Conservation (phyloP, 1,140 invertebrate genomes). For the Cataglyphis hispanica region DNA sequence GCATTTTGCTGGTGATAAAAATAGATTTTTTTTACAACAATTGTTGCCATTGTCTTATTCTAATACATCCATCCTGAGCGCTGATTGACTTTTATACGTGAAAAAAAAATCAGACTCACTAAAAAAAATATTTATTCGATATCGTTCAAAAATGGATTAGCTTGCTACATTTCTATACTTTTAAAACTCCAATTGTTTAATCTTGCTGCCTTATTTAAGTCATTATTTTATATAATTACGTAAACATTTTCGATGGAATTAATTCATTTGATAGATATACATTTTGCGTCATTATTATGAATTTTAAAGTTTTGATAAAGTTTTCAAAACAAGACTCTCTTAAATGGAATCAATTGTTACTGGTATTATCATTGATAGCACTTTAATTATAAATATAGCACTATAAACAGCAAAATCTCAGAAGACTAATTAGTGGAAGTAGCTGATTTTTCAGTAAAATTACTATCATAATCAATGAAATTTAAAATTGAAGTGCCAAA, state of each 20-base stretch:
- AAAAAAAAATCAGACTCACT: background rate
- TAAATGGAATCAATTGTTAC: too few species aligned
- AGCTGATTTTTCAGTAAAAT: too few species aligned
- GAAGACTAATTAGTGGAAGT: too few species aligned
- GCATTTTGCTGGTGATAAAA: background rate
- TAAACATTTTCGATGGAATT: background rate
- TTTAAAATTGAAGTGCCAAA: too few species aligned
- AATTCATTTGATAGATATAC: background rate
- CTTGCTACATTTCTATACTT: background rate
- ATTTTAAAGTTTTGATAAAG: slow-evolving; percentile 6
- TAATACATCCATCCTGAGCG: background rate
- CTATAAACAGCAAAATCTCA: too few species aligned
- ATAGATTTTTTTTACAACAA: background rate
- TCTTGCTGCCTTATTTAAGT: background rate
- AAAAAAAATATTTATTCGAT: background rate
- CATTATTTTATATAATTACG: background rate
- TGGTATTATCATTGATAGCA: too few species aligned
- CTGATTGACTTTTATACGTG: background rate
- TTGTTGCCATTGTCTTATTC: slow-evolving; percentile 8
- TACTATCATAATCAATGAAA: too few species aligned
- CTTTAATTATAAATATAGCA: too few species aligned
- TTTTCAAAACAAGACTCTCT: background rate
- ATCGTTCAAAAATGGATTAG: background rate
- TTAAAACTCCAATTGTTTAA: background rate
- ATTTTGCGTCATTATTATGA: background rate